phyloP scores from a whole-genome alignment of 1,140 invertebrate genomes.

The Drosophila bocqueti region DNA sequence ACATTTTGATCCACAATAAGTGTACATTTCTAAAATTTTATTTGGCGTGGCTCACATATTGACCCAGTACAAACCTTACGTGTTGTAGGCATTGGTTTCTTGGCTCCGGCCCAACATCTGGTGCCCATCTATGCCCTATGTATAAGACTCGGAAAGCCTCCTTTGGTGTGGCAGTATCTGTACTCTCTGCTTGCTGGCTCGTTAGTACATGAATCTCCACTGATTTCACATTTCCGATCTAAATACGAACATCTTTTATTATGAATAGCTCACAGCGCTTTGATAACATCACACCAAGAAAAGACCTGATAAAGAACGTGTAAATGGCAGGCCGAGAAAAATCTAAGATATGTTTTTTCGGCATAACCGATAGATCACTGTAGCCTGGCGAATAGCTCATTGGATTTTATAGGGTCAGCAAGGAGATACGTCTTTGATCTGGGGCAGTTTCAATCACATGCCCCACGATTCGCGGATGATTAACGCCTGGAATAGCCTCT shows the following conservation, averaged over 20 bases:
- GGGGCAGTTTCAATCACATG: not conserved
- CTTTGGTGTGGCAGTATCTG: too few species aligned
- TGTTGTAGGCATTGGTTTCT: too few species aligned
- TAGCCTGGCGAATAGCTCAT: slow-evolving; percentile 55
- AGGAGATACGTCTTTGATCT: slow-evolving; percentile 60
- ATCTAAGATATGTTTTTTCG: not conserved
- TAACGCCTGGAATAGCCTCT: slow-evolving; percentile 48
- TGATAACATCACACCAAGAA: slow-evolving; percentile 32
- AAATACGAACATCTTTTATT: not conserved
- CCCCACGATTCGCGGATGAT: slow-evolving; percentile 64
- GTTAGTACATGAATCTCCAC: not conserved
- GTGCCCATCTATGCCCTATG: too few species aligned
- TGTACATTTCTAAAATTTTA: too few species aligned
- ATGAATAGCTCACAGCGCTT: slow-evolving; percentile 8
- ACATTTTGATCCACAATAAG: too few species aligned
- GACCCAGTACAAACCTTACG: too few species aligned
- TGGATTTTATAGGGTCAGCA: slow-evolving; percentile 58
- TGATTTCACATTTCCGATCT: slow-evolving; percentile 1
- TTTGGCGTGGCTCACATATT: too few species aligned
- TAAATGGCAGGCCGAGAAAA: slow-evolving; percentile 9
- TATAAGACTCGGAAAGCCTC: too few species aligned
- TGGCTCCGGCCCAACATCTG: too few species aligned
- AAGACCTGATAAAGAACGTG: slow-evolving; percentile 21
- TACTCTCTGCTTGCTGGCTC: too few species aligned
- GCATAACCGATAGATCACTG: slow-evolving; percentile 49